Conservation (phyloP, 92 coral and sea anemone genomes). For the Phymanthus crucifer region DNA sequence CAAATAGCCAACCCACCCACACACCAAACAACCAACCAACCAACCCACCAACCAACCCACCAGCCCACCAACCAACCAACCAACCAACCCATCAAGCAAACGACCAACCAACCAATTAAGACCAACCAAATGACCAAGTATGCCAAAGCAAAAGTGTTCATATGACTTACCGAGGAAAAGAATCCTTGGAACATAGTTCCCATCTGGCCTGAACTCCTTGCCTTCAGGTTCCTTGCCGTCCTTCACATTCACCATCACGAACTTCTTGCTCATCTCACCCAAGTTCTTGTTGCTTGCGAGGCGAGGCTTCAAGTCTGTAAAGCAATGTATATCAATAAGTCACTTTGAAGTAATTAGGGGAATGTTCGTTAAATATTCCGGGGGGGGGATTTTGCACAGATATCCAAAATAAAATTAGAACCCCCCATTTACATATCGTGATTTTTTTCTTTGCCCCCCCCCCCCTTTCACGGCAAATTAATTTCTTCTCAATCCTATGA, state of each 20-base stretch:
- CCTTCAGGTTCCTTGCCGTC: constrained; percentile 84
- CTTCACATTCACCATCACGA: constrained; percentile 93
- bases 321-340: neutral
- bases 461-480: too few relatives aligned
- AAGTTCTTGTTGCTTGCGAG: constrained; percentile 73
- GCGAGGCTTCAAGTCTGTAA: constrained; percentile 73
- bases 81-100: too few relatives aligned
- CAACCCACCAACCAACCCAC: too few relatives aligned
- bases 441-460: too few relatives aligned
- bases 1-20: too few relatives aligned
- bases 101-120: too few relatives aligned
- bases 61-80: too few relatives aligned
- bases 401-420: neutral
- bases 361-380: too few relatives aligned
- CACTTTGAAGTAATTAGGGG: neutral
- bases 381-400: too few relatives aligned
- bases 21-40: too few relatives aligned
- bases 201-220: constrained; percentile 81
- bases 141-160: neutral
- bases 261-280: constrained; percentile 69
- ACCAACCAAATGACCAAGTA: neutral
- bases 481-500: too few relatives aligned
- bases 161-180: constrained; percentile 73
- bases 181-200: constrained; percentile 82
- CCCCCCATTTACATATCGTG: too few relatives aligned